Conservation (phyloP, 1,140 invertebrate genomes). For the Caenorhabditis remanei region DNA sequence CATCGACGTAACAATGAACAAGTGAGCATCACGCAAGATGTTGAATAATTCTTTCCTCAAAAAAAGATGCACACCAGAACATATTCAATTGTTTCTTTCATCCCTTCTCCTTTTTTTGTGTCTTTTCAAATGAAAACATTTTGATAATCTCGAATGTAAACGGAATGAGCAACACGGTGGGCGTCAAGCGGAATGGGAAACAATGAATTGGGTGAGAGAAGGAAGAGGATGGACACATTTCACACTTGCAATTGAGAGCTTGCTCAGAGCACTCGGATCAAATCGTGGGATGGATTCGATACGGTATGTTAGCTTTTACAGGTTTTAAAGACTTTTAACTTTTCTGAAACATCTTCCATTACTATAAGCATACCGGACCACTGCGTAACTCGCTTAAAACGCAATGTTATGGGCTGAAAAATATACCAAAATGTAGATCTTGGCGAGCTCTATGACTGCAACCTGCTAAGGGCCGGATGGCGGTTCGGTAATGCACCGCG, state of each 20-base stretch:
- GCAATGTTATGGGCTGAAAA: too few relatives aligned
- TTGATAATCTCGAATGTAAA: conserved; percentile 48
- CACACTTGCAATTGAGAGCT: neutral
- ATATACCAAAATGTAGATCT: too few relatives aligned
- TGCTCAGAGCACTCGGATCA: neutral
- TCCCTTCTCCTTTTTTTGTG: neutral
- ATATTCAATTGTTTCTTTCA: conserved; percentile 19
- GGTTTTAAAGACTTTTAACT: neutral
- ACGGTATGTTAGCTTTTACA: neutral
- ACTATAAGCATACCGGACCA: too few relatives aligned
- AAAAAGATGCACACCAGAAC: neutral
- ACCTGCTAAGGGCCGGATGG: too few relatives aligned
- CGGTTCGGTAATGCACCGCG: too few relatives aligned
- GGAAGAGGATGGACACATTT: conserved; percentile 3
- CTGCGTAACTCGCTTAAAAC: too few relatives aligned
- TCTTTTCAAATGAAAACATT: conserved; percentile 21
- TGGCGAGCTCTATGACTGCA: too few relatives aligned
- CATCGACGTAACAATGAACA: conserved; percentile 32
- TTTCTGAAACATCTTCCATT: too few relatives aligned
- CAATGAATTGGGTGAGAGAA: neutral
- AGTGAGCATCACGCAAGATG: conserved; percentile 13
- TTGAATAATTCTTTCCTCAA: neutral
- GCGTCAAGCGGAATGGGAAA: conserved; percentile 4
- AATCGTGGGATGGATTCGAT: neutral
- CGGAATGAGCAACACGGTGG: neutral